Evolutionary conservation across 2,888 invertebrate genomes (phyloP), one percentile per base, ranked within the genome.

Genomic region (Hirtodrosophila alboralis): DNA sequence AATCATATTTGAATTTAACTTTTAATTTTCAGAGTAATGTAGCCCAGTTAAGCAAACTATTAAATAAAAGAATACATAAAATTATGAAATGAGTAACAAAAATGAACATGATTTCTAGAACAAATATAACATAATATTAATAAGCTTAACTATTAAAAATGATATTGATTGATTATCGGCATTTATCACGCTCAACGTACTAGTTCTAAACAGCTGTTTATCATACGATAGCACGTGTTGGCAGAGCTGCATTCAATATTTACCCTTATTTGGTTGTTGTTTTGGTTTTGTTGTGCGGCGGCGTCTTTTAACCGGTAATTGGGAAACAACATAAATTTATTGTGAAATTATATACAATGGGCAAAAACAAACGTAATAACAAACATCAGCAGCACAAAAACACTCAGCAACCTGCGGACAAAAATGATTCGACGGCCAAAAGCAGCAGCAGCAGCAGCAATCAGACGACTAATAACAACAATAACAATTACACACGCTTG

Each of bases 241-340:
- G 7, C 63, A 69, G 64, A 40, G 69, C 44, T 69, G 70, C 60
- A 49, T 56, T 49, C 4, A 3, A 31, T 38, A 57, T 59, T 67
- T 67, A 48, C 33, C 79, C 83, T 56, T 78, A 83, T 80, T 80
- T 83, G 79, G 79, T 21, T 68, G 62, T 70, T 70, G 66, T 76
- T 80, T 69, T 69, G 68, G 43, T 69, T 45, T 71, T 74, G 69
- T 53, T 61, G 71, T 54, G 56, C 61, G 71, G 58, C 79, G 72
- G 73, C 69, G 56, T 72, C 61, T 36, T 56, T 65, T 73, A 59
- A 68, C 73, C 73, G 73, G 72, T 52, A 51, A 58, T 48, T 49
- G n/a, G 21, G 16, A 21, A 9, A 40, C 37, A 26, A n/a, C n/a
- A n/a, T n/a, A n/a, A 27, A 13, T 53, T 23, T 16, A 23, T 34